Evolutionary conservation across 2,113 vertebrate species (phyloP), one percentile per base, ranked within the genome.

Genomic region (Cavia porcellus): DNA sequence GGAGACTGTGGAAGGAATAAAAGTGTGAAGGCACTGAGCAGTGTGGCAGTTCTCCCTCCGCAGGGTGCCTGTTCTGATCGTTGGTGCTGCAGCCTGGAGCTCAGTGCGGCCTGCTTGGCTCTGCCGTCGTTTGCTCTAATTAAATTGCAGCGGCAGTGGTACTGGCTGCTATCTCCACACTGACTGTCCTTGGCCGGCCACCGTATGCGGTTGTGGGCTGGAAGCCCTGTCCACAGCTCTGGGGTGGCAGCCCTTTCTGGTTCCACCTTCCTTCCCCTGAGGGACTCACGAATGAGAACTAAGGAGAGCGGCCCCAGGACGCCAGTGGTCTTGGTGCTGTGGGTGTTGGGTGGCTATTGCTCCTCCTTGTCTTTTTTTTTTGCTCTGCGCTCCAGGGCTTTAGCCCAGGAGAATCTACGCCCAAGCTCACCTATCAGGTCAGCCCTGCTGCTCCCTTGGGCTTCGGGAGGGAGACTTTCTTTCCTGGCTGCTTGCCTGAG

Each of bases 171-270:
- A 28, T n/a, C 20, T 66, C 38, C 22, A 50, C 7, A 0, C 74
- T 5, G 47, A 45, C 22, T 1, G 12, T 88, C 77, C 70, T 42
- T 12, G 7, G 89, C 12, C 38, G 24, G 86, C 0, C 3, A 42
- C 45, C 25, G 14, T 64, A 55, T 52, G 61, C 32, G 42, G 19
- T 2, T 15, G 57, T 14, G 42, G 38, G 74, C 74, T 4, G 11
- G 74, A 13, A 47, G n/a, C 81, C 32, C 25, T 6, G 4, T 62
- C 10, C 62, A 1, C 6, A 1, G 52, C 72, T 45, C 0, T 12
- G 4, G 1, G 28, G 47, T 7, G 13, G 35, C 0, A 0, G 12
- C 86, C 32, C 14, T 13, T 5, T 3, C 7, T 2, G 4, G 0
- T 17, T 35, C 45, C 19, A 7, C 42, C 25, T 28, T 0, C 82